phyloP scores from a whole-genome alignment of 2,113 vertebrate genomes.

The Grus americana region DNA sequence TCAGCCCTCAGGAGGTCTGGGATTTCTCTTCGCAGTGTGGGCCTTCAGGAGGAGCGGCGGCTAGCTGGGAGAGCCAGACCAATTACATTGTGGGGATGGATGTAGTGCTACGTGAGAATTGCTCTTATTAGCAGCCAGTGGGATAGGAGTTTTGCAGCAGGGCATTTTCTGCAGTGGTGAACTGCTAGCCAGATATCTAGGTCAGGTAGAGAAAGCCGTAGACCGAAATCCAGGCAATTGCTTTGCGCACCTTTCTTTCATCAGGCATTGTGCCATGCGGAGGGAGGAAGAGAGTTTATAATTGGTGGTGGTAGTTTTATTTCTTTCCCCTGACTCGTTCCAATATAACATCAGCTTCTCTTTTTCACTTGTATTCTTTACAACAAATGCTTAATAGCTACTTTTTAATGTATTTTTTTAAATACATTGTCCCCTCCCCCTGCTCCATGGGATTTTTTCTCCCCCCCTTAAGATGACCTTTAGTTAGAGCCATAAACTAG shows the following conservation, averaged over 20 bases:
- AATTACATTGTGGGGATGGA: conserved; percentile 74
- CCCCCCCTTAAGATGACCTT: not conserved
- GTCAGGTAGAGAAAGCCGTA: not conserved
- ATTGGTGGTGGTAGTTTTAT: not conserved
- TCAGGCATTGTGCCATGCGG: not conserved
- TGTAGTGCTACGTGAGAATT: not conserved
- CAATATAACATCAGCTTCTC: not conserved
- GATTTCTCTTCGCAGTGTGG: conserved; percentile 77
- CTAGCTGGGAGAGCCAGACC: conserved; percentile 82
- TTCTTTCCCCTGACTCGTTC: not conserved
- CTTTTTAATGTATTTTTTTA: not conserved
- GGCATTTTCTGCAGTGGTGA: conserved; percentile 11
- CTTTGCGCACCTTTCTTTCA: not conserved
- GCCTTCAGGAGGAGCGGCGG: conserved; percentile 72
- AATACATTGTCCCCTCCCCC: not conserved
- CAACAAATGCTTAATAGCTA: not conserved
- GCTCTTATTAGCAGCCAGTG: conserved; percentile 47
- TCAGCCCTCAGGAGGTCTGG: conserved; percentile 76
- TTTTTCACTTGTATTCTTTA: not conserved
- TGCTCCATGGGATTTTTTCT: not conserved
- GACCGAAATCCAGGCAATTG: not conserved
- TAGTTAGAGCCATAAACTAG: conserved; percentile 1
- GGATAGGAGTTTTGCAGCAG: conserved; percentile 11
- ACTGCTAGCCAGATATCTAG: conserved; percentile 40
- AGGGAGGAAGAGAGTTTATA: not conserved